Percentiles rank a stretch among this genome's conserved stretches.
Conservation (phyloP, 2,797 vertebrate species). For the Staurois parvus region DNA sequence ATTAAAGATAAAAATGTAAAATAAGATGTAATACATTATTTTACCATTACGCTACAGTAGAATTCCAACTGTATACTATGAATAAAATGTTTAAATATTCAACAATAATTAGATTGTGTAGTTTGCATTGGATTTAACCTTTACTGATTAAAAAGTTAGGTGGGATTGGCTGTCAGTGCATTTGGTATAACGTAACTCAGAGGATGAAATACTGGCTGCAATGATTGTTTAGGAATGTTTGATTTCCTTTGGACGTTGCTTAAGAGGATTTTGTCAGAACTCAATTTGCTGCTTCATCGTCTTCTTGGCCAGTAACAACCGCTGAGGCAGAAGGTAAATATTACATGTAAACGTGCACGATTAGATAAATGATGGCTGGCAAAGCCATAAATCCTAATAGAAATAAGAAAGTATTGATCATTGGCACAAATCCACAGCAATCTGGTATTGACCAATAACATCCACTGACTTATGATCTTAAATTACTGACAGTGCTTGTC, state of each 20-base stretch:
- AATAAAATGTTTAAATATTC: background rate
- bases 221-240: slow-evolving; percentile 53
- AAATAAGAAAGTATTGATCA: slow-evolving; percentile 54
- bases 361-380: slow-evolving; percentile 51
- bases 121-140: background rate
- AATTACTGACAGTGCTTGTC: slow-evolving; percentile 19
- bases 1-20: no score
- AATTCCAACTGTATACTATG: background rate
- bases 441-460: slow-evolving; percentile 31
- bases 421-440: slow-evolving; percentile 48
- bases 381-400: slow-evolving; percentile 58
- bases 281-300: slow-evolving; percentile 60
- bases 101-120: background rate
- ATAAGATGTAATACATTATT: no score
- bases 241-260: slow-evolving; percentile 37
- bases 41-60: background rate
- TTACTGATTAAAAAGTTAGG: background rate
- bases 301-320: slow-evolving; percentile 33
- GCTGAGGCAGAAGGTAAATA: slow-evolving; percentile 51
- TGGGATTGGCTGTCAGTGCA: slow-evolving; percentile 13
- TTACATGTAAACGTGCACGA: slow-evolving; percentile 29
- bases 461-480: slow-evolving; percentile 13
- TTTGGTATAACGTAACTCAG: slow-evolving; percentile 13
- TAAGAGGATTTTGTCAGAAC: slow-evolving; percentile 63
- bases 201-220: slow-evolving; percentile 30